Evolutionary conservation across 2,888 invertebrate genomes (phyloP), one percentile per base, ranked within the genome.

Genomic region (Eulithis testata): DNA sequence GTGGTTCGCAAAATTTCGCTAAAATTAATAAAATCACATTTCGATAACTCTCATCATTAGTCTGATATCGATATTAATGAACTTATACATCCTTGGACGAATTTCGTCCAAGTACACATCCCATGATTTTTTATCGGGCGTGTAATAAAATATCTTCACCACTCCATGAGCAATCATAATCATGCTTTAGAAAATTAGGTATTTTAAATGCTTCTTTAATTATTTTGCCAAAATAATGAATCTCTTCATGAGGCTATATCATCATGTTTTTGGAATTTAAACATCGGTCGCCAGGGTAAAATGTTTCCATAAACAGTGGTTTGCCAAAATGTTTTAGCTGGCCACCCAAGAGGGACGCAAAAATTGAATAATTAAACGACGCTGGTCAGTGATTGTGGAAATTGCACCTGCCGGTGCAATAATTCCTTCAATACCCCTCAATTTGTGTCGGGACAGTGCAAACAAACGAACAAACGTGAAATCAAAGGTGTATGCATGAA

Each of bases 401-500:
- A 90, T 90, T 90, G 80, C 84, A 73, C 81, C 76, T 76, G 77
- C 76, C 70, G 79, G 76, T 78, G 87, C 85, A 84, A 88, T 90
- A 90, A 90, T 80, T 85, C 78, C 78, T 80, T 71, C 82, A 81
- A 84, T 83, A 85, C 76, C 86, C 86, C 64, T 68, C 78, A 73
- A 91, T 92, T 88, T 88, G 81, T 77, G 86, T 80, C 84, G 73
- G 70, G 80, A 81, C 86, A 86, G 86, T 84, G 85, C 89, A 90
- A 91, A 91, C 88, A 90, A 84, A 86, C 81, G 90, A 91, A 91
- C 88, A 65, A 63, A 66, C 45, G 79, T 70, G 74, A 77, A 83
- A 85, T 86, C 82, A 83, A 80, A 83, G 75, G 66, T 74, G 76
- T 79, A 77, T 82, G 84, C 84, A 87, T 81, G 82, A 84, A 88